A percentile compares a stretch with the other conserved stretches of the same genome.
Conservation (phyloP, 2,888 invertebrate genomes). For the Phragmatobia fuliginosa region DNA sequence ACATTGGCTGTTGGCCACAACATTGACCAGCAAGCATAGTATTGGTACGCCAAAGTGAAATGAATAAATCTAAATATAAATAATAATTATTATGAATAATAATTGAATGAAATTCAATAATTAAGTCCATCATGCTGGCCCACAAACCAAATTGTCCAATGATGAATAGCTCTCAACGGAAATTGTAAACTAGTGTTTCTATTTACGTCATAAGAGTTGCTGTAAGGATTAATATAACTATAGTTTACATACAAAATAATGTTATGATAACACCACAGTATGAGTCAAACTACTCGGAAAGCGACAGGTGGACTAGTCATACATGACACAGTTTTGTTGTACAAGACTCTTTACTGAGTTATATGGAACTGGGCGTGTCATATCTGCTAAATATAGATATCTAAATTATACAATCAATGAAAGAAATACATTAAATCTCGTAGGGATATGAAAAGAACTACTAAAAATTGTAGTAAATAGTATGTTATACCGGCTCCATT, state of each 20-base stretch:
- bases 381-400: conserved; percentile 7
- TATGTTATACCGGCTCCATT: no score
- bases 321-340: conserved; percentile 7
- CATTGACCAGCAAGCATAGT: no score
- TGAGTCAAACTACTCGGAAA: conserved; percentile 31
- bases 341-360: background rate
- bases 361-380: conserved; percentile 23
- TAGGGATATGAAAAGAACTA: no score
- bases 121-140: no score
- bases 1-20: no score
- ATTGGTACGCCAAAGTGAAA: no score
- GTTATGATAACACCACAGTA: conserved; percentile 19
- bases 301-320: conserved; percentile 21
- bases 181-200: conserved; percentile 3
- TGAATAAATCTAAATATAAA: no score
- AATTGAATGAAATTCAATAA: no score
- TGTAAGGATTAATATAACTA: conserved; percentile 11
- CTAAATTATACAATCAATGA: background rate
- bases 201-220: conserved; percentile 9
- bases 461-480: no score
- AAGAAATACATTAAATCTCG: no score
- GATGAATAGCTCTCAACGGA: background rate
- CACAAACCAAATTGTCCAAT: background rate
- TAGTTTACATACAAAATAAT: conserved; percentile 11
- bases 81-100: no score